These are phyloP conservation scores for Calypte anna DNA, from an alignment of 2,113 vertebrate genomes.

Conservation along the genomic window DNA sequence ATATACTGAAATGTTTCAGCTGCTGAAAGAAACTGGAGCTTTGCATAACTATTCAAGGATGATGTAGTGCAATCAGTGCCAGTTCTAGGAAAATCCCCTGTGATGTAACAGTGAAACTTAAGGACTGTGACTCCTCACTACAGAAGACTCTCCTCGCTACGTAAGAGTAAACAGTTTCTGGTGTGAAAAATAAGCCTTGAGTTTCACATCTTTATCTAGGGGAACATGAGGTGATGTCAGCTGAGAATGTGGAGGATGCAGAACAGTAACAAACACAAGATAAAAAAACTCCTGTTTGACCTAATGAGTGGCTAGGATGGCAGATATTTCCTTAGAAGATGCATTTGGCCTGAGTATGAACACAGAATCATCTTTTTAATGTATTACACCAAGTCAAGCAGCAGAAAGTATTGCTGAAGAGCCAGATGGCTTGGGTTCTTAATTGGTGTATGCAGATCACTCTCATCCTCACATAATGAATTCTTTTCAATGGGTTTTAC, in stretches of 20 bases:
- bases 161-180: background rate
- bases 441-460: conserved; percentile 46
- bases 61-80: background rate
- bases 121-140: background rate
- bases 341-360: conserved; percentile 8
- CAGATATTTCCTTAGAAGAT: conserved; percentile 37
- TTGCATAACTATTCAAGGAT: background rate
- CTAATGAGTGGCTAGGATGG: background rate
- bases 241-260: background rate
- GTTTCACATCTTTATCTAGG: background rate
- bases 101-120: background rate
- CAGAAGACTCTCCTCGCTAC: background rate
- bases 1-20: background rate
- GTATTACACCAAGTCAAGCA: conserved; percentile 21
- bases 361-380: conserved; percentile 39
- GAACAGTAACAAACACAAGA: background rate
- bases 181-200: background rate
- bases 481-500: conserved; percentile 16
- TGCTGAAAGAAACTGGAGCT: background rate
- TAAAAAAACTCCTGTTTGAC: background rate
- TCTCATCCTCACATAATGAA: conserved; percentile 16
- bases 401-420: conserved; percentile 18
- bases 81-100: background rate
- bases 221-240: background rate
- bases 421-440: conserved; percentile 58